A percentile compares a stretch with the other conserved stretches of the same genome.
Conservation (phyloP, 92 coral and sea anemone genomes). For the Palythoa heliodiscus region DNA sequence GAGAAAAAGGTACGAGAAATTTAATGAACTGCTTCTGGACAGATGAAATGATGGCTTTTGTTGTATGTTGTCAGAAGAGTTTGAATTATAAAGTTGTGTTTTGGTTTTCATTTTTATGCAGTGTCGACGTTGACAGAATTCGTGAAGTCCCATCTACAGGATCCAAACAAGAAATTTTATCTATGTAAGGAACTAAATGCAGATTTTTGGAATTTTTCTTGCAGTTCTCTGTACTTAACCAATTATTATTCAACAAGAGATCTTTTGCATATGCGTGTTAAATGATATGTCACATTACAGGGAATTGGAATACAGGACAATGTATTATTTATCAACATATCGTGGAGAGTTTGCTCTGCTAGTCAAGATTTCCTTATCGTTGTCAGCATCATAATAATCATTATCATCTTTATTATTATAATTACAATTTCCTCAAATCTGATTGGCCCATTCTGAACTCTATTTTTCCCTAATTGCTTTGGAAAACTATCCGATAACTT, state of each 20-base stretch:
- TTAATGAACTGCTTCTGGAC: not conserved
- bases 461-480: too few species aligned
- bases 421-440: too few species aligned
- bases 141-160: conserved; percentile 78
- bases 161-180: conserved; percentile 70
- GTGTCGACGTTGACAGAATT: conserved; percentile 77
- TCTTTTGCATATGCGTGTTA: too few species aligned
- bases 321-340: too few species aligned
- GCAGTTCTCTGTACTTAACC: not conserved
- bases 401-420: too few species aligned
- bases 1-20: conserved; percentile 76
- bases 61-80: not conserved
- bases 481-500: too few species aligned
- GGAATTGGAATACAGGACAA: too few species aligned
- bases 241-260: not conserved
- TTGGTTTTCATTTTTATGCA: conserved; percentile 8
- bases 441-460: too few species aligned
- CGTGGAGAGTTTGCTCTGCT: too few species aligned
- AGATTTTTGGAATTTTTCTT: not conserved
- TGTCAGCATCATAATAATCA: too few species aligned
- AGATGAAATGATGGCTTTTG: not conserved
- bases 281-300: too few species aligned
- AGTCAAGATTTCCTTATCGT: too few species aligned
- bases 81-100: not conserved
- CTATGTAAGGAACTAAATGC: conserved; percentile 66